Base-by-base conservation (phyloP, 2,888 invertebrate genomes). In the Drosophila nr. medialis region DNA sequence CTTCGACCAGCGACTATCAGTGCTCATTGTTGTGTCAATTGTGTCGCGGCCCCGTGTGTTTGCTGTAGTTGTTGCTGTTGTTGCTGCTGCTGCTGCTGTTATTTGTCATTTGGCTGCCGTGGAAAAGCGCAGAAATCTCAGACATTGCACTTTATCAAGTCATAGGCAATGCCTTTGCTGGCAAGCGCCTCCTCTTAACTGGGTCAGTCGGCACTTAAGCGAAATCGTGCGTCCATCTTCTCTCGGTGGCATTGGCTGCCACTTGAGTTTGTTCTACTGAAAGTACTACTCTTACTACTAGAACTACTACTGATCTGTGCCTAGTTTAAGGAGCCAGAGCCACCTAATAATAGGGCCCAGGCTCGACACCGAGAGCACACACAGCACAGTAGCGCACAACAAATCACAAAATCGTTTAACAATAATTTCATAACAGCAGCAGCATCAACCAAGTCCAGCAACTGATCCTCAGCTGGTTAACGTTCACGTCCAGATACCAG, bases 321-420 rank as follows among this genome's bases (percentile, higher is more conserved):
- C 79, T 79, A 79, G 89, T 68, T 73, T 72, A 86, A 77, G 64
- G 71, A 73, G 81, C 64, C 63, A 51, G 27, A 61, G 72, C 66
- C 85, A 8, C n/a, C 38, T 84, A 80, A 86, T 82, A 74, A 82
- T 82, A 81, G 87, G 72, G 60, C 60, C 63, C 66, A 53, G 58
- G 45, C 42, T 62, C 67, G 59, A 68, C 72, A 70, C 84, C 68
- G 68, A 56, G 56, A 40, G n/a, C 29, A 30, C 64, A 65, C 38
- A 38, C 55, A 55, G 80, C 82, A 84, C 83, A 90, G 85, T 87
- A 90, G 86, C 86, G 74, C 80, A 88, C 81, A 82, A 82, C 86
- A 90, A 90, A 86, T 90, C 82, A 85, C 81, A 90, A 90, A 86
- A 90, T 90, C 90, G 90, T 85, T 90, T 90, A 87, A 90, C 88